These are phyloP conservation scores for Masnerella sp. DNA, from an alignment of 2,888 invertebrate species.

Conservation along the genomic window DNA sequence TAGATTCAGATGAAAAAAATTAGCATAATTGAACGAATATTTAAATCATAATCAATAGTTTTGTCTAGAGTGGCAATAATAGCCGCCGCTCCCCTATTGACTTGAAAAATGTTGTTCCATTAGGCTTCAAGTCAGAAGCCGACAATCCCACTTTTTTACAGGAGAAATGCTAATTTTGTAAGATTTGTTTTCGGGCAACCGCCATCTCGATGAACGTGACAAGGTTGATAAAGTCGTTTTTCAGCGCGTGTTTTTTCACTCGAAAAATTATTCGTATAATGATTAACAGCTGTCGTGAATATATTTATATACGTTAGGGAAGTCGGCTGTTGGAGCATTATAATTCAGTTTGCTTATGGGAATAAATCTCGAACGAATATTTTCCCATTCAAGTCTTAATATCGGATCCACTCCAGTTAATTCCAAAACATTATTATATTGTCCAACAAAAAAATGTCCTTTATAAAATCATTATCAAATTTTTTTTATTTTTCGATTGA, in stretches of 20 bases:
- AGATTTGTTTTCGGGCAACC: not conserved
- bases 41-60: too few species aligned
- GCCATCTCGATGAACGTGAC: slow-evolving; percentile 8
- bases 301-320: slow-evolving; percentile 15
- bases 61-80: too few species aligned
- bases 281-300: slow-evolving; percentile 14
- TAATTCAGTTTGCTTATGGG: slow-evolving; percentile 14
- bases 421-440: too few species aligned
- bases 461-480: too few species aligned
- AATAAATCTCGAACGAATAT: slow-evolving; percentile 14
- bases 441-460: too few species aligned
- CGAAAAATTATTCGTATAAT: slow-evolving; percentile 18
- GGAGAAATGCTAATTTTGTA: slow-evolving; percentile 6
- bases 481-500: too few species aligned
- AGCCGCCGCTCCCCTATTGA: too few species aligned
- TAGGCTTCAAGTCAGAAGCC: too few species aligned
- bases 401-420: slow-evolving; percentile 4
- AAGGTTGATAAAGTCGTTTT: slow-evolving; percentile 19
- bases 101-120: too few species aligned
- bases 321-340: not conserved
- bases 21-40: too few species aligned
- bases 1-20: too few species aligned
- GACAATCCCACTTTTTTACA: too few species aligned
- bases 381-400: slow-evolving; percentile 10
- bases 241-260: not conserved